phyloP scores from a whole-genome alignment of 2,888 invertebrate species.

The Dryomyza anilis region DNA sequence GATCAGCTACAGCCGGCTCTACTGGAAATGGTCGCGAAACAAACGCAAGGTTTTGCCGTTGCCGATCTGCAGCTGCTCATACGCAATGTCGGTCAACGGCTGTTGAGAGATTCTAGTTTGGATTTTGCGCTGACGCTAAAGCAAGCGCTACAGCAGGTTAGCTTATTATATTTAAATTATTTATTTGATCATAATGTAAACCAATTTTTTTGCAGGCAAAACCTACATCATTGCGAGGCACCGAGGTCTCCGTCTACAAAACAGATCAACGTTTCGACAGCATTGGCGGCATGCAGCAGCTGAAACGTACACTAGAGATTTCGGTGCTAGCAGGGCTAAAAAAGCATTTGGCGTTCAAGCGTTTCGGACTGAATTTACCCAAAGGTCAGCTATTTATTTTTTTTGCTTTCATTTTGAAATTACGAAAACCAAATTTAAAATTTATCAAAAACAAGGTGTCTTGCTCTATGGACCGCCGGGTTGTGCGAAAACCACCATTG shows the following conservation, averaged over 20 bases:
- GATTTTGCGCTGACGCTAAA: background rate
- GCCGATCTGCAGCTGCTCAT: slow-evolving; percentile 64
- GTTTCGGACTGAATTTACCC: slow-evolving; percentile 66
- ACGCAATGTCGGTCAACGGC: slow-evolving; percentile 51
- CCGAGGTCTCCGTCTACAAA: slow-evolving; percentile 60
- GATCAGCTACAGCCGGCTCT: too few relatives aligned
- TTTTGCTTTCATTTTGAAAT: too few relatives aligned
- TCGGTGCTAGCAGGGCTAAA: slow-evolving; percentile 67
- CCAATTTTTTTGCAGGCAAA: slow-evolving; percentile 36
- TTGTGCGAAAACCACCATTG: slow-evolving; percentile 70
- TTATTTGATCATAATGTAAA: background rate
- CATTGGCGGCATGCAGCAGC: slow-evolving; percentile 65
- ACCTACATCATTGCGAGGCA: slow-evolving; percentile 61
- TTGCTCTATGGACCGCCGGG: slow-evolving; percentile 71
- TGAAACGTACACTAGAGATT: slow-evolving; percentile 64
- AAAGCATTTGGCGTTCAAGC: slow-evolving; percentile 63
- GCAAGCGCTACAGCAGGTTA: slow-evolving; percentile 1
- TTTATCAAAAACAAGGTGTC: slow-evolving; percentile 61
- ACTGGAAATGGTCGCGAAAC: slow-evolving; percentile 51
- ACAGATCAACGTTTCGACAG: slow-evolving; percentile 60
- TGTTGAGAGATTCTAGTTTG: slow-evolving; percentile 29
- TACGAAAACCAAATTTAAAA: background rate
- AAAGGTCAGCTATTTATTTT: slow-evolving; percentile 55
- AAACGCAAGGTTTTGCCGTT: slow-evolving; percentile 67
- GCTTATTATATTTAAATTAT: background rate